Base-by-base conservation (phyloP, 2,113 vertebrate species). In the Coptodon bakossiorum region DNA sequence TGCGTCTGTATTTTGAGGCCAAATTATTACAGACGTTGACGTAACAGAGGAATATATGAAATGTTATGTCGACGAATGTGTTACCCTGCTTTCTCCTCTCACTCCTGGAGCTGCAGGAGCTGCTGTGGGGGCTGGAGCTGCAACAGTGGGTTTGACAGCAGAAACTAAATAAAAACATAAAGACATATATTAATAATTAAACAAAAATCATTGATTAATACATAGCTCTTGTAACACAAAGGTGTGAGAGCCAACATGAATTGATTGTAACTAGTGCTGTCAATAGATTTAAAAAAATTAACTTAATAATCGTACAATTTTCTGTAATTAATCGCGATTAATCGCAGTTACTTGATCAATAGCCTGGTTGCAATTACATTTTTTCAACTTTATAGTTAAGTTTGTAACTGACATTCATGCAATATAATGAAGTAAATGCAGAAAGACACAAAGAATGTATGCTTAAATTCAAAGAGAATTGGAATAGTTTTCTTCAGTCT, bases 1-100 rank as follows among this genome's bases (percentile, higher is more conserved):
- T 13, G 34, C 2, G 1, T 3, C 19, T 68, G 61, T 68, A 22
- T 66, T 66, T 66, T n/a, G 61, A 2, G 31, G 31, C 17, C 12
- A 9, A 36, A 78, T 36, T 38, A 29, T 22, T 29, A 57, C 6
- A 19, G 17, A 27, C 9, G 19, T 36, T 10, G 11, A 10, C 22
- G n/a, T 22, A 22, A 59, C 9, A 13, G 24, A 52, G 16, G 24
- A 76, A 50, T 19, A 50, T 11, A 48, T 19, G 24, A 48, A 76
- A 76, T 31, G 19, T 9, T 61, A 9, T 10, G 34, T 31, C 6
- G 6, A 9, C 7, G 3, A 7, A 7, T 50, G 73, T 29, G 95
- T 97, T 98, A 99, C 98, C 97, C 98, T 97, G 90, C 97, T 97
- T 93, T 99, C 98, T 87, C 97, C 96, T 93, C 98, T 97, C 91